Evolutionary conservation across 2,797 vertebrate genomes (phyloP).

Genomic region (Chrosomus eos): DNA sequence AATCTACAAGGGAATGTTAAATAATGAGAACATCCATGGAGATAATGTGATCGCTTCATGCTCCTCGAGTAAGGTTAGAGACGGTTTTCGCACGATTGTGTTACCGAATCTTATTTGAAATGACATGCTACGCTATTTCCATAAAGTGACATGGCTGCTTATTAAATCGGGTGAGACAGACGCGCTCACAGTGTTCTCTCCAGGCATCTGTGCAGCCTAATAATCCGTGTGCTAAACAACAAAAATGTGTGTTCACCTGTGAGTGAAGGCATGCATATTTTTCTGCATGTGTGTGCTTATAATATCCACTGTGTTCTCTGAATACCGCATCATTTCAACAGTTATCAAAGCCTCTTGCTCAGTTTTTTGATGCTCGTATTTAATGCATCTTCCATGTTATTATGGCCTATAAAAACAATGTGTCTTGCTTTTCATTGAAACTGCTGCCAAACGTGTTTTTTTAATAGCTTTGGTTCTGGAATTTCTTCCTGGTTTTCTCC

Average conservation of each 20-base stretch:
- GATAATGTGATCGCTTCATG: conserved; percentile 25
- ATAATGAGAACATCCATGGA: conserved; percentile 4
- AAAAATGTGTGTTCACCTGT: conserved; percentile 16
- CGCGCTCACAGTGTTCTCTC: conserved; percentile 17
- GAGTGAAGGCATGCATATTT: conserved; percentile 3
- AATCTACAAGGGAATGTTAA: conserved; percentile 7
- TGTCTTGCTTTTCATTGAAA: neutral
- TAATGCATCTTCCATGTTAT: neutral
- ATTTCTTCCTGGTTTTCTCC: neutral
- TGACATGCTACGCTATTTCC: conserved; percentile 40
- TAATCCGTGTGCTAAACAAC: conserved; percentile 11
- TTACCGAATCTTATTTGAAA: conserved; percentile 33
- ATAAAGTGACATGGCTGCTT: conserved; percentile 36
- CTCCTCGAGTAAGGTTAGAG: neutral
- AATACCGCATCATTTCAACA: neutral
- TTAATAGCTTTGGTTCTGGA: neutral
- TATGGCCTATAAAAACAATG: neutral
- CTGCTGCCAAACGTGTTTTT: neutral
- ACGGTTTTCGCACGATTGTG: conserved; percentile 36
- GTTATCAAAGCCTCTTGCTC: conserved; percentile 1
- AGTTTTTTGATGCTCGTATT: neutral
- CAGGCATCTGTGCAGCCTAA: conserved; percentile 26
- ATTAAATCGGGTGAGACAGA: conserved; percentile 34
- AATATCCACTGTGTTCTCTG: neutral
- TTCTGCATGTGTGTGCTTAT: neutral